These are phyloP conservation scores for Aphodius granarius DNA, from an alignment of 2,888 invertebrate genomes.

Conservation along the genomic window DNA sequence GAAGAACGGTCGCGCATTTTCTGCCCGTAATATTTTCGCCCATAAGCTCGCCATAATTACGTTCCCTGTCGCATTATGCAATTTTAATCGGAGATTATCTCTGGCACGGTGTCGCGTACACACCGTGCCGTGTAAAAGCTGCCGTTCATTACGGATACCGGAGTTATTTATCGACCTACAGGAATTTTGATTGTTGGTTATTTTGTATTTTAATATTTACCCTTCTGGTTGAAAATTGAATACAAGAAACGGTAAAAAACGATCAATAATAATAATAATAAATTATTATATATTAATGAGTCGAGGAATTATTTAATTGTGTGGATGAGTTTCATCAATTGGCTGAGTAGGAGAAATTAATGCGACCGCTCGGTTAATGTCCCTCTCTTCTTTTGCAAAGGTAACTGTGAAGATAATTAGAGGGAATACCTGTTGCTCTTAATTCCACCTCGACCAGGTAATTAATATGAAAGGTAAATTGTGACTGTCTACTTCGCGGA, in stretches of 20 bases:
- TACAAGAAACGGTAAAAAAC: too few relatives aligned
- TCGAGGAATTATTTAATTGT: background rate
- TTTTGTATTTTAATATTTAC: too few relatives aligned
- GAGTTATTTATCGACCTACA: background rate
- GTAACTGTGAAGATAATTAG: background rate
- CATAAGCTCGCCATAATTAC: background rate
- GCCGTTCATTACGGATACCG: background rate
- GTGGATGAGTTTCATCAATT: background rate
- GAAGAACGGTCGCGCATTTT: background rate
- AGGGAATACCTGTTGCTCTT: background rate
- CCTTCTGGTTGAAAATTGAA: too few relatives aligned
- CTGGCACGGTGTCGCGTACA: background rate
- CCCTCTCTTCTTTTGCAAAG: background rate
- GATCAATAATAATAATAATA: background rate
- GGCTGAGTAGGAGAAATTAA: background rate
- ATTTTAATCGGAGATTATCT: background rate
- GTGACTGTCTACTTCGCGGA: background rate
- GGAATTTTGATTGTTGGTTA: background rate
- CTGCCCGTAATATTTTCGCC: background rate
- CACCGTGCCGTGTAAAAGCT: background rate
- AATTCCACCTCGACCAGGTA: background rate
- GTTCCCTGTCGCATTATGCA: background rate
- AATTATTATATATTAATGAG: background rate
- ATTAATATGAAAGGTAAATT: background rate
- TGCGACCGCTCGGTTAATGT: background rate